Evolutionary conservation across 2,113 vertebrate genomes (phyloP).

Genomic region (Tauraco erythrolophus): DNA sequence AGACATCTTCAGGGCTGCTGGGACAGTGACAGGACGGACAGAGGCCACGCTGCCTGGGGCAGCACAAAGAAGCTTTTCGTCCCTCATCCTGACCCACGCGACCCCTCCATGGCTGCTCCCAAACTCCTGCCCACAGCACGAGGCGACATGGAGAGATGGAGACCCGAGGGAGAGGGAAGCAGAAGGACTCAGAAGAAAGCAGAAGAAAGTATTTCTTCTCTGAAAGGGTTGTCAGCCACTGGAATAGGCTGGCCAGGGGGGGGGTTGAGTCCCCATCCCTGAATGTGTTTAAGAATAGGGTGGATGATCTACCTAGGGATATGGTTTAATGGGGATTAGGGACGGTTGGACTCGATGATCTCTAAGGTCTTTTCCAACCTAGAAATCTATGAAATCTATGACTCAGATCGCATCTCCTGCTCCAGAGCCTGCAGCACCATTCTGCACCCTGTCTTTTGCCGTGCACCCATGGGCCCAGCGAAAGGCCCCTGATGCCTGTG

Average conservation of each 20-base stretch:
- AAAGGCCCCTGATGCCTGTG: not conserved
- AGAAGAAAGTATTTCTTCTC: too few species aligned
- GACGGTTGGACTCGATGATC: too few species aligned
- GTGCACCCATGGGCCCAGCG: rapidly evolving
- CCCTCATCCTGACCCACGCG: too few species aligned
- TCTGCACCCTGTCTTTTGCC: rapidly evolving
- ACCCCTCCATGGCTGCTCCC: not conserved
- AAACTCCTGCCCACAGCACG: not conserved
- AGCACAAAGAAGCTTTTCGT: not conserved
- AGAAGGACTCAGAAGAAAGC: too few species aligned
- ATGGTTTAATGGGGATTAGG: too few species aligned
- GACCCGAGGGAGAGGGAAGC: not conserved
- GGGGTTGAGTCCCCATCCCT: too few species aligned
- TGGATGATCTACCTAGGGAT: too few species aligned
- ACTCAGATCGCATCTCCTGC: not conserved
- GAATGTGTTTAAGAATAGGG: too few species aligned
- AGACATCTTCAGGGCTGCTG: not conserved
- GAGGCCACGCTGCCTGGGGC: not conserved
- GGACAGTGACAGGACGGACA: not conserved
- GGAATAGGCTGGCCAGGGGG: too few species aligned
- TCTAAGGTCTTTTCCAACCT: too few species aligned
- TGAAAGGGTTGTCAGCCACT: too few species aligned
- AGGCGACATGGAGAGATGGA: not conserved
- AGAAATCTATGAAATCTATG: too few species aligned
- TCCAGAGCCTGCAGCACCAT: not conserved